Base-by-base conservation (phyloP, 2,888 invertebrate species). In the Spisula subtruncata region DNA sequence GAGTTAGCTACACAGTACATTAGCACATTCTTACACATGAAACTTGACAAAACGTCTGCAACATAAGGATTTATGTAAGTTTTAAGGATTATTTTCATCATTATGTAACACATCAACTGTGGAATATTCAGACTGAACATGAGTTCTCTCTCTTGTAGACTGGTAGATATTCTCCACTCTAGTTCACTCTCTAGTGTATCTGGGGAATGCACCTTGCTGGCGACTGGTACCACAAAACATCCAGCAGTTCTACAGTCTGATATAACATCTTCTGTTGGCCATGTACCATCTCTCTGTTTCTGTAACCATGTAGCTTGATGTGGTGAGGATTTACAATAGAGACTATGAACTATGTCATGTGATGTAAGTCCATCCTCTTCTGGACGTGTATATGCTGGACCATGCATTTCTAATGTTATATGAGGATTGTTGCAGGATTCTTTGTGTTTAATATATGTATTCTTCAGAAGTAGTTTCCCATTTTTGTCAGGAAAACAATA, bases 101-200 rank as follows among this genome's bases (percentile, higher is more conserved):
- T 1, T 32, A 79, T 18, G 35, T 79, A 79, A 35, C 79, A 79
- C 10, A 25, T 32, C 10, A 81, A 41, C 35, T 81, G 81, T 25
- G 48, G 16, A 18, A 81, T 32, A 29, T 51, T 81, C 54, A 48
- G 29, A 54, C 81, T 51, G 54, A 25, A 81, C 54, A 81, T 54
- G 1, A 54, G 54, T 8, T 54, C 4, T 54, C 54, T 54, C 20
- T 54, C 54, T 20, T 54, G 54, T 20, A 54, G 54, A 54, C 54
- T 54, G 18, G 81, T 81, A 6, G 81, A 81, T 81, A 81, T 81
- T 81, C 81, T 46, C 81, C 81, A 81, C 48, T 81, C 81, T 25
- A 81, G 16, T 18, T 81, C 54, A 41, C 41, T 41, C 41, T 41
- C 41, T 41, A 41, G 41, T 41, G 8, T 41, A 18, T 14, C 18